Percentiles rank a stretch among this genome's conserved stretches.
phyloP scores from a whole-genome alignment of 2,888 invertebrate species.

The Drosophila mayaguana region DNA sequence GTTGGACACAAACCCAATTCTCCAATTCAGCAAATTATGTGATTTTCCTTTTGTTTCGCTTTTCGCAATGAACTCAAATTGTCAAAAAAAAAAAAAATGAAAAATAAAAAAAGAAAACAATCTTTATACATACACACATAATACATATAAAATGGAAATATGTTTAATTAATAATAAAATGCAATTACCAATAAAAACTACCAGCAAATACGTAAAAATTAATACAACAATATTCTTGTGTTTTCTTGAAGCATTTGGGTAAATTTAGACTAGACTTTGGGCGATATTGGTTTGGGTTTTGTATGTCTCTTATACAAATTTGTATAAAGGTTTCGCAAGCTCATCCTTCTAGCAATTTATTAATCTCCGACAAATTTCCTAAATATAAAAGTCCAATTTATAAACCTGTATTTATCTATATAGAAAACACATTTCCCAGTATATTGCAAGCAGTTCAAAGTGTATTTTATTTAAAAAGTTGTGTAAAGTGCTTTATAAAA shows the following conservation, averaged over 20 bases:
- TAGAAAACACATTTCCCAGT: neutral
- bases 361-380: neutral
- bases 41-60: slow-evolving; percentile 69
- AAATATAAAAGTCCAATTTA: too few species aligned
- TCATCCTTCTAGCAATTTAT: neutral
- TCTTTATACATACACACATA: slow-evolving; percentile 58
- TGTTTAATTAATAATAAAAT: slow-evolving; percentile 71
- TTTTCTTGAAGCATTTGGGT: neutral
- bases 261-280: neutral
- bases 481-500: slow-evolving; percentile 45
- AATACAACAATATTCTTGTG: slow-evolving; percentile 4
- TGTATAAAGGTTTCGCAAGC: neutral
- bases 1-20: slow-evolving; percentile 7
- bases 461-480: slow-evolving; percentile 37
- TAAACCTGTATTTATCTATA: neutral
- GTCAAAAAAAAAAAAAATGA: slow-evolving; percentile 37
- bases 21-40: slow-evolving; percentile 58
- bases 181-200: slow-evolving; percentile 81
- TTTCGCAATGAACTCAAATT: slow-evolving; percentile 62
- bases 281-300: neutral
- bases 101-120: slow-evolving; percentile 37
- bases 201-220: slow-evolving; percentile 79
- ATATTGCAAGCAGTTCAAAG: neutral
- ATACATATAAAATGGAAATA: slow-evolving; percentile 60
- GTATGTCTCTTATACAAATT: neutral